phyloP scores from a whole-genome alignment of 2,797 vertebrate species.

The Megaceryle alcyon region DNA sequence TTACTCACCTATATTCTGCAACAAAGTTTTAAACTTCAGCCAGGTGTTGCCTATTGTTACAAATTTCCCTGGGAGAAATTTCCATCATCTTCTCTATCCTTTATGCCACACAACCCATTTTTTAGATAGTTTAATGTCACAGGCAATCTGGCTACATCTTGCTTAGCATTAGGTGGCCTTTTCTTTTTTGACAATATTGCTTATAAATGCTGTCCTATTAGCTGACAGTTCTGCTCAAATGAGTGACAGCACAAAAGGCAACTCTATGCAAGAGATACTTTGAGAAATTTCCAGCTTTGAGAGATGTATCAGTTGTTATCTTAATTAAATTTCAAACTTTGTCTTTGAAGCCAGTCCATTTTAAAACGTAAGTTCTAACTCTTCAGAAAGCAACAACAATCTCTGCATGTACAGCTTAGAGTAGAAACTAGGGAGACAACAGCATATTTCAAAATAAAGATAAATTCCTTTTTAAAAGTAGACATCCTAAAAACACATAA shows the following conservation, averaged over 20 bases:
- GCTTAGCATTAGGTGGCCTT: not conserved
- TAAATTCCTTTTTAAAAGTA: not conserved
- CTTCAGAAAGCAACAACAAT: not conserved
- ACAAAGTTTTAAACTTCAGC: not conserved
- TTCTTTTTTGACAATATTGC: not conserved
- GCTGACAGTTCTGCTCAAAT: not conserved
- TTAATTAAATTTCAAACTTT: not conserved
- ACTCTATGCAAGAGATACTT: not conserved
- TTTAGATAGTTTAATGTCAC: not conserved
- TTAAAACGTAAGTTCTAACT: not conserved
- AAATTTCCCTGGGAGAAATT: not conserved
- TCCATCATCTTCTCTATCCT: not conserved
- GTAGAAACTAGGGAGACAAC: not conserved
- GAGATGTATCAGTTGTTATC: not conserved
- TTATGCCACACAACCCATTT: not conserved
- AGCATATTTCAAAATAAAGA: not conserved
- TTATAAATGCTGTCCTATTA: not conserved
- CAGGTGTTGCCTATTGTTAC: not conserved
- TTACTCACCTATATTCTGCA: conserved; percentile 27
- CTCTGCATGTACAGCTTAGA: not conserved
- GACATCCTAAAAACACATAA: not conserved
- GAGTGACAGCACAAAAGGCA: not conserved
- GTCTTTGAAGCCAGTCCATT: not conserved
- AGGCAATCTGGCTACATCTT: not conserved
- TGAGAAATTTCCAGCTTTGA: not conserved